Base-by-base conservation (phyloP, 1,140 invertebrate species). In the Drosophila littoralis region DNA sequence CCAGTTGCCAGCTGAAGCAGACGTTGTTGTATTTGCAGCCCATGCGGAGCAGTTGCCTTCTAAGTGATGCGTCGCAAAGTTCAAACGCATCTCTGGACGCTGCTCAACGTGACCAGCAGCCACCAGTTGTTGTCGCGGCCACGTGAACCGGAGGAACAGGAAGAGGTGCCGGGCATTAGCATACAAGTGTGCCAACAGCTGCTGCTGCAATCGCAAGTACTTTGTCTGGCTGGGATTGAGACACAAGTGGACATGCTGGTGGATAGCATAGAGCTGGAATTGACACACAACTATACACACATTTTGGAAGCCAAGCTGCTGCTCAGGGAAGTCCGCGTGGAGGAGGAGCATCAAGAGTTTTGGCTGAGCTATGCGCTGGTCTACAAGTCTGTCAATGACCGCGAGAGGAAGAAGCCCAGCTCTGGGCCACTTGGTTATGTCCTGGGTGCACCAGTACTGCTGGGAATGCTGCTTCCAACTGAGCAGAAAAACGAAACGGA, bases 341-440 rank as follows among this genome's bases (percentile, higher is more conserved):
- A 13, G 22, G 48, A 63, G 7, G 74, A 72, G 1, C 36, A n/a
- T 7, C 57, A 63, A 0, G 33, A 46, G 0, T n/a, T 69, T 12
- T 89, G 84, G 85, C 22, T 85, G 10, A 67, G 45, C 43, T 81
- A 61, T 32, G 51, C 54, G 9, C 43, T 81, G 0, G 22, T 3
- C 10, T 84, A 70, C 22, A 55, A 67, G 13, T 10, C 68, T 1
- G 4, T 15, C 1, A 59, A 70, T 7, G 48, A 64, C 1, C 55
- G 67, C 7, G 51, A 64, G 7, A 33, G 22, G 0, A 2, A n/a
- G 7, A 78, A 63, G 17, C 65, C 84, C 38, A 75, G 60, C 8
- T 91, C 90, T 0, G 88, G 91, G 6, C 71, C 90, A 46, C 63
- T 92, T 17, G 91, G 91, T 4, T 92, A 92, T 61, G 40, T 77